phyloP scores from a whole-genome alignment of 1,140 invertebrate genomes.

The Catajapyx aquilonaris region DNA sequence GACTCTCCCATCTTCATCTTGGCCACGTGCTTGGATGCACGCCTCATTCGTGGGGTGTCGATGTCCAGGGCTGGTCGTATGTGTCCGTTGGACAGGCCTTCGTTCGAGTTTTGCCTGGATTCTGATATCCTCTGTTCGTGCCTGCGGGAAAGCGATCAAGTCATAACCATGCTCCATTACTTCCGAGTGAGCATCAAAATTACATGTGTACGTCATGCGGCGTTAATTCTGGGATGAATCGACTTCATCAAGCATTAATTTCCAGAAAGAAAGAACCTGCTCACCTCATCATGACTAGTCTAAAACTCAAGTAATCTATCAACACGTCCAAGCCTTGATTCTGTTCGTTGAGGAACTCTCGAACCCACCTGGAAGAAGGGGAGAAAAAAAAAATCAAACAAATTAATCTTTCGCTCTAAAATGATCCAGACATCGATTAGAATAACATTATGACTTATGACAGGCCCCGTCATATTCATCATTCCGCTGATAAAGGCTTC shows the following conservation, averaged over 20 bases:
- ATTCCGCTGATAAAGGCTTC: too few relatives aligned
- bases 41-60: constrained; percentile 44
- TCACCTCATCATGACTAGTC: constrained; percentile 64
- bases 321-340: constrained; percentile 91
- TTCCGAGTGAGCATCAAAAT: not conserved
- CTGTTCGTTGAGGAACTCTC: constrained; percentile 88
- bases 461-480: too few relatives aligned
- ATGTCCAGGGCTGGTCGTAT: constrained; percentile 28
- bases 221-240: too few relatives aligned
- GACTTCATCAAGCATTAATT: constrained; percentile 5
- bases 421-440: not conserved
- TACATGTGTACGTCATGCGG: too few relatives aligned
- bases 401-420: constrained; percentile 4
- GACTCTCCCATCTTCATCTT: constrained; percentile 92
- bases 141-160: constrained; percentile 15
- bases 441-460: too few relatives aligned
- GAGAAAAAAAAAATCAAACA: constrained; percentile 17
- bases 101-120: constrained; percentile 45
- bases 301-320: constrained; percentile 90
- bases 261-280: constrained; percentile 3
- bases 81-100: constrained; percentile 17
- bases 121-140: constrained; percentile 59
- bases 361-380: constrained; percentile 97
- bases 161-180: constrained; percentile 4
- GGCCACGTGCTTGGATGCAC: constrained; percentile 61